Evolutionary conservation across 2,888 invertebrate genomes (phyloP), one percentile per base, ranked within the genome.

Genomic region (Brachylomia viminalis): DNA sequence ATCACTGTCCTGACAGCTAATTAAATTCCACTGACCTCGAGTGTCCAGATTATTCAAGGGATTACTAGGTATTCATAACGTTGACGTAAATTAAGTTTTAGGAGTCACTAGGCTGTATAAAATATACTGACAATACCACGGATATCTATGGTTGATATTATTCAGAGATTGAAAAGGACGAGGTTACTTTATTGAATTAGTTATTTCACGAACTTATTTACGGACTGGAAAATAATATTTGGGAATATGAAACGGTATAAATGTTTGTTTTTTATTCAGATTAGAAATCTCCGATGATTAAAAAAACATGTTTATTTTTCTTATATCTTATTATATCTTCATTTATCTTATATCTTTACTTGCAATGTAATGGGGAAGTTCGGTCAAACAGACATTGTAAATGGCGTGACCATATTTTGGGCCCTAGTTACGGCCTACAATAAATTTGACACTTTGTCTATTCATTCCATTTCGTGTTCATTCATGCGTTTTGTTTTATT

Each of bases 31-130:
- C 59, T 66, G 59, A 52, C 33, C 62, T 30, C 58, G 30, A 79
- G 27, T 64, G n/a, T 15, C 27, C 42, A 65, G 23, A 33, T 49
- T 68, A 68, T 69, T 59, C 65, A 59, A 75, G 30, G 30, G 47
- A 23, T 75, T 69, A 80, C 65, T 80, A n/a, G n/a, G n/a, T n/a
- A 68, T 80, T 75, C 52, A 66, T 59, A 52, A 73, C 33, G 65
- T 20, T 52, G 59, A 74, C 45, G 56, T 82, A 65, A 82, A 73
- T 73, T 82, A 52, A 73, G 49, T 52, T 69, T 30, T 61, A n/a
- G n/a, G n/a, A 65, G 54, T 78, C 30, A 62, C 65, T 56, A 70
- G 61, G 58, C 65, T 58, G 61, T 64, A 27, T 74, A 33, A 65
- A 58, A 64, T 69, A 56, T 66, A 72, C 67, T 59, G 59, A 68